A percentile compares a stretch with the other conserved stretches of the same genome.
These are phyloP conservation scores for Numenius arquata DNA, from an alignment of 2,113 vertebrate genomes.

Conservation along the genomic window DNA sequence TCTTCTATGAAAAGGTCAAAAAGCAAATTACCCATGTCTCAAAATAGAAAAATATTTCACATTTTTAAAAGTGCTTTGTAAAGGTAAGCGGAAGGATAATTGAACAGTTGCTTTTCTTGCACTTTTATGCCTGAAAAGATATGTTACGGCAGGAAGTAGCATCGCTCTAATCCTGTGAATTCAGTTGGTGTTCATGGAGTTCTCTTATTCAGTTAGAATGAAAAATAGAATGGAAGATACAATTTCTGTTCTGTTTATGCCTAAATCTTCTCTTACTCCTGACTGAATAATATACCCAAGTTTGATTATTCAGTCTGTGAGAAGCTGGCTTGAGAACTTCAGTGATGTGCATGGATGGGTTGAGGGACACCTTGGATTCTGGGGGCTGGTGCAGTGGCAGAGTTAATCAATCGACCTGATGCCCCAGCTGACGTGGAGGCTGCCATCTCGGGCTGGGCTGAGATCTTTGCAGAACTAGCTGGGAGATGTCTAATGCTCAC, in stretches of 20 bases:
- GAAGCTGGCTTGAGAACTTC: background rate
- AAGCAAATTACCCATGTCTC: background rate
- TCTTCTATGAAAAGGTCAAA: background rate
- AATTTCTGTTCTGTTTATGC: background rate
- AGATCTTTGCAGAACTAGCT: background rate
- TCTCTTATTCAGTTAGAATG: background rate
- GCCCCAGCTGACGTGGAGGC: no score
- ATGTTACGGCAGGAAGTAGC: background rate
- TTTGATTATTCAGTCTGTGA: fast-evolving
- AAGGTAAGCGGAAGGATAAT: background rate
- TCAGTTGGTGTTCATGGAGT: background rate
- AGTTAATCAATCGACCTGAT: background rate
- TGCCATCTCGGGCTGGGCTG: background rate
- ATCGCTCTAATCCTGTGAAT: background rate
- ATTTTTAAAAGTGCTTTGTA: background rate
- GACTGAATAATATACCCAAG: background rate
- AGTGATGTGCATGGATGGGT: no score
- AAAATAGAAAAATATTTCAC: background rate
- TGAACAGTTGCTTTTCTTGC: background rate
- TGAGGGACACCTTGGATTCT: background rate
- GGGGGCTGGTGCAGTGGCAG: fast-evolving
- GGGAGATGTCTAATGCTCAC: background rate
- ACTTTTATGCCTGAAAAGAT: background rate
- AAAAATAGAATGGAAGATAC: background rate
- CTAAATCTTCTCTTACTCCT: background rate